Base-by-base conservation (phyloP, 2,888 invertebrate genomes). In the Arge pagana region DNA sequence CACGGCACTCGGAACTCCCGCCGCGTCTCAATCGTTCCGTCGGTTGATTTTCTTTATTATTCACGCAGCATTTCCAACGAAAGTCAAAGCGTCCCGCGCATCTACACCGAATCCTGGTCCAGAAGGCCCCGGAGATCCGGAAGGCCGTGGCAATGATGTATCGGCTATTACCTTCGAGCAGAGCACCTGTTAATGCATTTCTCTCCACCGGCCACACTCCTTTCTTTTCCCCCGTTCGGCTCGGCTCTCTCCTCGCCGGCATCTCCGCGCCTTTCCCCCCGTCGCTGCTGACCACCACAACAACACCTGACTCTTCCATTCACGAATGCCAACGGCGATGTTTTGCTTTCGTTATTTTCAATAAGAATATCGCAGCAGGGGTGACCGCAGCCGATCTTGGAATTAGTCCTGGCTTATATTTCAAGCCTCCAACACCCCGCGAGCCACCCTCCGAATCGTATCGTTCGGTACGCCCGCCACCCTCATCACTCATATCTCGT, bases 171-270 rank as follows among this genome's bases (percentile, higher is more conserved):
- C 64, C 66, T 45, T 61, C 56, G 59, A 61, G 58, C 61, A 56
- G 59, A 66, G 63, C 69, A 70, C 70, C 70, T 70, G 70, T 70
- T 70, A 70, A 67, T 64, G 65, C 67, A 68, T 68, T 68, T 70
- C 67, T 66, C 66, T 64, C 58, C 57, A 57, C 53, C 43, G n/a
- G n/a, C n/a, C 48, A 48, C 54, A 59, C 56, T 62, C 55, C 55
- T 55, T n/a, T 26, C n/a, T 67, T 67, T 68, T 66, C 66, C 60
- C 58, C 52, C 10, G 54, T 56, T 35, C 56, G 35, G 43, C 52
- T 52, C 36, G 45, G 53, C 53, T 37, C 52, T 48, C 30, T 23
- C 8, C 45, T 48, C 7, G 18, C 40, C 16, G 7, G 23, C 3
- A 36, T 18, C 36, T 10, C 31, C 26, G 24, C 18, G 35, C 23